phyloP scores from a whole-genome alignment of 2,797 vertebrate genomes.

The Tadarida brasiliensis region DNA sequence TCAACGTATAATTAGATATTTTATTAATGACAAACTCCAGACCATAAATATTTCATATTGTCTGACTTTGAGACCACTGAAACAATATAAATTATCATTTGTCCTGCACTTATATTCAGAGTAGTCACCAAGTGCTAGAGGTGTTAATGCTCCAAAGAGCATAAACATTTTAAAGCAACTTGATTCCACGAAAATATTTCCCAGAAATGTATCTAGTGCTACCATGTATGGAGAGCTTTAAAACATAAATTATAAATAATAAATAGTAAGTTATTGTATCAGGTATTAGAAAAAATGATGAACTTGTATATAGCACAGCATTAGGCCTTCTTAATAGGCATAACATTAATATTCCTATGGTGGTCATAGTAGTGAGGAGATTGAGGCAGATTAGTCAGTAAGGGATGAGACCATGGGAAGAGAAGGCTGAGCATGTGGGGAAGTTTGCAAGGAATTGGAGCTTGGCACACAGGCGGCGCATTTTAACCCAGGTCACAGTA shows the following conservation, averaged over 20 bases:
- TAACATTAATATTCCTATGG: conserved; percentile 29
- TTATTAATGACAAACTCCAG: neutral
- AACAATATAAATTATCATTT: neutral
- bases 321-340: conserved; percentile 63
- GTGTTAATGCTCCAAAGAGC: neutral
- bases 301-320: conserved; percentile 58
- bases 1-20: neutral
- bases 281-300: conserved; percentile 47
- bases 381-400: too few relatives aligned
- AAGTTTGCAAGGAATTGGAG: too few relatives aligned
- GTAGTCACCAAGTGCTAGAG: neutral
- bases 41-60: neutral
- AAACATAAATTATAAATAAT: conserved; percentile 59
- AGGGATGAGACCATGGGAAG: too few relatives aligned
- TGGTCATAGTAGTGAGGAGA: neutral
- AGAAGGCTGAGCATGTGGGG: too few relatives aligned
- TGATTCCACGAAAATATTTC: neutral
- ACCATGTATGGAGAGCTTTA: neutral
- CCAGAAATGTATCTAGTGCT: conserved; percentile 40
- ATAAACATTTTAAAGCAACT: neutral
- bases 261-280: neutral
- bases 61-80: neutral
- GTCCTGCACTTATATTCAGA: neutral
- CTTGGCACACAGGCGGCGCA: too few relatives aligned
- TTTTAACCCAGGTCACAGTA: too few relatives aligned